Conservation (phyloP, 1,140 invertebrate genomes). For the Chionoecetes opilio region DNA sequence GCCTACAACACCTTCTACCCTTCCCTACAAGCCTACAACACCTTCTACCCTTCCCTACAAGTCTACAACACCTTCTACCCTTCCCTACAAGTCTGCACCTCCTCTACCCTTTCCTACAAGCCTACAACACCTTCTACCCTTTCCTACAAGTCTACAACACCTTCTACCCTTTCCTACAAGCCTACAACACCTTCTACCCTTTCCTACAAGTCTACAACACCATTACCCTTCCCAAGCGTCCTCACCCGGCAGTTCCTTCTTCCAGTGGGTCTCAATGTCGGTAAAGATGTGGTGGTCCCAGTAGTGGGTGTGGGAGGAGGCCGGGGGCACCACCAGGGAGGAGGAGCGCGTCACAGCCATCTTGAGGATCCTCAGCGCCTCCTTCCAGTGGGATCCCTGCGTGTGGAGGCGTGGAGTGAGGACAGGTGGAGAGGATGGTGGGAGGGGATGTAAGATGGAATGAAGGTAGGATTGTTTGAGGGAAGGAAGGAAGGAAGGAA, state of each 20-base stretch:
- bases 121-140: too few relatives aligned
- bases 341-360: slow-evolving; percentile 97
- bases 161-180: not conserved
- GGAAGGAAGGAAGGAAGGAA: not conserved
- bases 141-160: too few relatives aligned
- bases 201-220: too few relatives aligned
- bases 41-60: too few relatives aligned
- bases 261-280: slow-evolving; percentile 90
- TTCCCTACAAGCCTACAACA: too few relatives aligned
- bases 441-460: not conserved
- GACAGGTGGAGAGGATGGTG: not conserved
- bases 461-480: not conserved
- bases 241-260: slow-evolving; percentile 90
- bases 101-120: not conserved
- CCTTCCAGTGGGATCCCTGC: slow-evolving; percentile 95
- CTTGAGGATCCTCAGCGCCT: slow-evolving; percentile 98
- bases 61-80: too few relatives aligned
- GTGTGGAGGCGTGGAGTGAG: not conserved
- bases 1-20: not conserved
- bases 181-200: too few relatives aligned
- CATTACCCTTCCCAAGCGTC: too few relatives aligned
- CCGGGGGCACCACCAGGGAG: slow-evolving; percentile 85
- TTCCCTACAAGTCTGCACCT: not conserved
- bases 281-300: slow-evolving; percentile 87
- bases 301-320: slow-evolving; percentile 81